Conservation (phyloP, 2,888 invertebrate genomes). For the Hesperia comma region DNA sequence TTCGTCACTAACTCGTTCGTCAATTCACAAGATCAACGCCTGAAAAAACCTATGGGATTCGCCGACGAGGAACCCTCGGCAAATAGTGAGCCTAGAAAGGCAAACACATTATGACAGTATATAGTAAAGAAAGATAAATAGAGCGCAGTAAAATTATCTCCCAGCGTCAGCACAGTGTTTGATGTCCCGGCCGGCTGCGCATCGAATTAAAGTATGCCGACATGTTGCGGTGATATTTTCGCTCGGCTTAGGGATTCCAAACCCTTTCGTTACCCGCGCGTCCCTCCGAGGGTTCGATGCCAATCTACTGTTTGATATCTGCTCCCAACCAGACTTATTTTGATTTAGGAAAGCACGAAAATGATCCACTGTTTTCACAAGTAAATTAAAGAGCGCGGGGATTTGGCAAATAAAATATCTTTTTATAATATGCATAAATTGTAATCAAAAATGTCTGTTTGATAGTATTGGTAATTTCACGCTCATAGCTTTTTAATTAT, state of each 20-base stretch:
- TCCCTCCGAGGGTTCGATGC: background rate
- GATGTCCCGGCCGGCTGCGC: background rate
- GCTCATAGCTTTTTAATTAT: no score
- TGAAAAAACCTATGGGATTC: no score
- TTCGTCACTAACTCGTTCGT: no score
- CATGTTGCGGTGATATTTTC: conserved; percentile 1
- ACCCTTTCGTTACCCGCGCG: background rate
- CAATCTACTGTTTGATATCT: conserved; percentile 1
- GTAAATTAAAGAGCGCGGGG: background rate
- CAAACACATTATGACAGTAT: no score
- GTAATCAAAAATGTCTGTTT: no score
- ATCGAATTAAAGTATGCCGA: background rate
- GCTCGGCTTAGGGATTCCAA: conserved; percentile 1
- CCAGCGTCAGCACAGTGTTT: background rate
- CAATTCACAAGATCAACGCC: no score
- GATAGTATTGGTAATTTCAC: no score
- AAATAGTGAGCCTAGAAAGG: no score
- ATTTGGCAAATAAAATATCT: background rate
- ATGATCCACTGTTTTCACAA: background rate
- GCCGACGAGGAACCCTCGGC: no score
- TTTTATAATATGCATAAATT: no score
- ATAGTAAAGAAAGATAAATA: no score
- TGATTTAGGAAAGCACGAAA: background rate
- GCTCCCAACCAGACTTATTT: background rate
- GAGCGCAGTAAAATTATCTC: background rate